Evolutionary conservation across 2,888 invertebrate species (phyloP).

Genomic region (Oligia strigilis): DNA sequence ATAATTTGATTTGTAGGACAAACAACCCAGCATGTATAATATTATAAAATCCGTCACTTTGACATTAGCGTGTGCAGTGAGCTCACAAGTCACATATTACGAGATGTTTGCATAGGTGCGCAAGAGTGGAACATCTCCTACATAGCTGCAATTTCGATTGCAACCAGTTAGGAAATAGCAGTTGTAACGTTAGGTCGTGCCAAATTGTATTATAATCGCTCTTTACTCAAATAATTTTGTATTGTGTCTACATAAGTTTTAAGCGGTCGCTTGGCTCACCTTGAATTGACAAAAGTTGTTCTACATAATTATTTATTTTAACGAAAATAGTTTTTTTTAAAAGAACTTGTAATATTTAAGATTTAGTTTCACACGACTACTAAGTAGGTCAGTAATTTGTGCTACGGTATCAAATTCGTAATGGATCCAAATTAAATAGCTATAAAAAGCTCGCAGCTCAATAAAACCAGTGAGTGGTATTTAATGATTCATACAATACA

Average conservation of each 20-base stretch:
- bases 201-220: slow-evolving; percentile 62
- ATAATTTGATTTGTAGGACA: slow-evolving; percentile 12
- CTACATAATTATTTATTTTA: slow-evolving; percentile 26
- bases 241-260: slow-evolving; percentile 24
- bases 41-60: slow-evolving; percentile 48
- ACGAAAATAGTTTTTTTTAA: slow-evolving; percentile 6
- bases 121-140: slow-evolving; percentile 50
- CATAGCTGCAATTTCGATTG: slow-evolving; percentile 59
- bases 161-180: slow-evolving; percentile 53
- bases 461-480: slow-evolving; percentile 34
- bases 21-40: slow-evolving; percentile 6
- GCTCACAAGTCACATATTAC: slow-evolving; percentile 60
- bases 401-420: background rate
- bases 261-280: slow-evolving; percentile 17
- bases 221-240: slow-evolving; percentile 35
- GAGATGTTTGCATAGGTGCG: slow-evolving; percentile 57
- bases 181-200: slow-evolving; percentile 39
- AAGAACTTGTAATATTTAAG: slow-evolving; percentile 3
- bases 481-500: slow-evolving; percentile 28
- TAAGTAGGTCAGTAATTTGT: slow-evolving; percentile 14
- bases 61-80: slow-evolving; percentile 57
- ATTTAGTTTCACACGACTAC: slow-evolving; percentile 2
- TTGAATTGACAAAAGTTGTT: slow-evolving; percentile 35
- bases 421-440: background rate
- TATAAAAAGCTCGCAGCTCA: slow-evolving; percentile 7